Evolutionary conservation across 1,140 invertebrate genomes (phyloP), one percentile per base, ranked within the genome.

Genomic region (Zaprionus ornatus): DNA sequence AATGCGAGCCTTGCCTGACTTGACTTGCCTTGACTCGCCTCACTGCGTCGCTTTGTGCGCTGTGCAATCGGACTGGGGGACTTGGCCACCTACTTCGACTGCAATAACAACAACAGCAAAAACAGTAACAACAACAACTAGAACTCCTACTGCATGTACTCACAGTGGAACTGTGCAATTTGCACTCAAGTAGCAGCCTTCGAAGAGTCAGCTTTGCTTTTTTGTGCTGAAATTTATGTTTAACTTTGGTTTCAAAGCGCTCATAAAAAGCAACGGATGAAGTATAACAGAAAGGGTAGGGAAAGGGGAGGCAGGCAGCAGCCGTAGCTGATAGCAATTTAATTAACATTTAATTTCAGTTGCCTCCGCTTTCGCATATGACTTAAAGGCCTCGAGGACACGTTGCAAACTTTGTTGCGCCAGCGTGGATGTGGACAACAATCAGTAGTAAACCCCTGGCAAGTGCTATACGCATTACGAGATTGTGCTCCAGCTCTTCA

Each of bases 271-370:
- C 27, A 50, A 68, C 29, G 21, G 37, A 56, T 55, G 17, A 40
- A 23, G 17, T n/a, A 4, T 6, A 1, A 12, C 17, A 1, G 27
- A 1, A 21, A 27, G 37, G 6, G 57, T 2, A 65, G 50, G 13
- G 13, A 27, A 2, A 17, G 35, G 19, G 57, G 61, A 56, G 23
- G 40, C 17, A 12, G 19, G 45, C 4, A 17, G 3, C 9, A 50
- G 19, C 5, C 45, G 3, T 17, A 23, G 19, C 74, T 80, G 80
- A 83, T 87, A 80, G 78, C 78, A 79, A 84, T 88, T 90, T 88
- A 88, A 88, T 88, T 88, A 90, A 88, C 85, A 88, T 87, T 87
- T 87, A 87, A 87, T 87, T 87, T 88, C 83, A 88, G 64, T 75
- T 88, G 57, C 57, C 10, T 1, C 64, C 64, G 67, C 42, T n/a